Evolutionary conservation across 1,140 invertebrate species (phyloP).

Genomic region (Bombus consobrinus): DNA sequence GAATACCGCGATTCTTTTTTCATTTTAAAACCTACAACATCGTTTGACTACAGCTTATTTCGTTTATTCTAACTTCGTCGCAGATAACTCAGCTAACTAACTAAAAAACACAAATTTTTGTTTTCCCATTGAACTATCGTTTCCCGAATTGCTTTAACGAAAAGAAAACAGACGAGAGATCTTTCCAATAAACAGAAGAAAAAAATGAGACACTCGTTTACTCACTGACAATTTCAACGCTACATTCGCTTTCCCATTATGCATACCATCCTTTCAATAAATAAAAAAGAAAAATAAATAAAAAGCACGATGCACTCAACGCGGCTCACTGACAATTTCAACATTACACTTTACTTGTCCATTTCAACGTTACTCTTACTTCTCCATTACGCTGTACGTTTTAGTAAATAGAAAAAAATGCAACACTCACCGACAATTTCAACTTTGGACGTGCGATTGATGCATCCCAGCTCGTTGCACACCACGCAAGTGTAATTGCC

Average conservation of each 20-base stretch:
- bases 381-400: not conserved
- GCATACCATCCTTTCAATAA: too few species aligned
- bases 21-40: too few species aligned
- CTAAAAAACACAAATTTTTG: not conserved
- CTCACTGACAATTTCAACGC: conserved; percentile 85
- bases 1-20: too few species aligned
- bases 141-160: too few species aligned
- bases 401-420: not conserved
- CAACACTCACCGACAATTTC: conserved; percentile 88
- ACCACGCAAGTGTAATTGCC: conserved; percentile 94
- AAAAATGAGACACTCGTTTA: conserved; percentile 83
- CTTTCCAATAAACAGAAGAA: not conserved
- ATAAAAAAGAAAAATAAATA: too few species aligned
- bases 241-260: too few species aligned
- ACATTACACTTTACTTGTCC: too few species aligned
- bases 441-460: conserved; percentile 89
- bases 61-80: not conserved
- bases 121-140: too few species aligned
- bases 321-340: too few species aligned
- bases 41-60: too few species aligned
- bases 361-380: not conserved
- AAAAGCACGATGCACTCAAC: too few species aligned
- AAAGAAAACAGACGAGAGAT: not conserved
- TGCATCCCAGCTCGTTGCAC: conserved; percentile 90
- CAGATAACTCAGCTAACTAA: not conserved